Evolutionary conservation across 2,888 invertebrate species (phyloP).

Genomic region (Andrena dorsata): DNA sequence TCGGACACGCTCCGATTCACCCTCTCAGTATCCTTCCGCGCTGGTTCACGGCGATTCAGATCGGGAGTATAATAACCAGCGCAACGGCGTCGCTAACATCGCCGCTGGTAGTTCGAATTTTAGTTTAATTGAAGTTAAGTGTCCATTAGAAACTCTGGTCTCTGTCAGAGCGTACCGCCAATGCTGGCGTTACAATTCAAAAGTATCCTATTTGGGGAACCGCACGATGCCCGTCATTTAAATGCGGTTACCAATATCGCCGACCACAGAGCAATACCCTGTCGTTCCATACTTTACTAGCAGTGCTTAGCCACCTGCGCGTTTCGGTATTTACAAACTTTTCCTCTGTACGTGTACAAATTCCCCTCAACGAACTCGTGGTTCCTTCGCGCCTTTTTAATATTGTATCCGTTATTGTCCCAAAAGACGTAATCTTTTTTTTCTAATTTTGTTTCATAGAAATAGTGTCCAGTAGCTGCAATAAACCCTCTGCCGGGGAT

Average conservation of each 20-base stretch:
- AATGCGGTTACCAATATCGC: constrained; percentile 57
- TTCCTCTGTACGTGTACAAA: neutral
- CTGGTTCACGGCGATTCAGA: constrained; percentile 53
- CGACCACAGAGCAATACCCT: constrained; percentile 37
- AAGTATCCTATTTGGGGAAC: constrained; percentile 62
- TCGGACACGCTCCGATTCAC: constrained; percentile 40
- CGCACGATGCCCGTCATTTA: constrained; percentile 59
- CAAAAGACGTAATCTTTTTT: neutral
- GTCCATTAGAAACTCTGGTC: constrained; percentile 68
- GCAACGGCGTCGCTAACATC: constrained; percentile 48
- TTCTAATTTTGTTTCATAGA: neutral
- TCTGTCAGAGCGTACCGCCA: constrained; percentile 42
- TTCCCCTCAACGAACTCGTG: neutral
- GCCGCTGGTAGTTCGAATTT: constrained; percentile 58
- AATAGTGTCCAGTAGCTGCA: neutral
- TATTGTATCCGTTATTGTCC: neutral
- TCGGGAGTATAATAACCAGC: constrained; percentile 60
- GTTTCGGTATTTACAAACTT: constrained; percentile 38
- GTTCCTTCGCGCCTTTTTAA: neutral
- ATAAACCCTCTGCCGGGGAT: neutral
- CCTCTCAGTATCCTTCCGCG: constrained; percentile 27
- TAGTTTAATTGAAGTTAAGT: constrained; percentile 70
- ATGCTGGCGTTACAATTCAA: constrained; percentile 60
- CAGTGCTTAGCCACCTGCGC: neutral
- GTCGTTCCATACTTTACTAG: constrained; percentile 42